Evolutionary conservation across 2,888 invertebrate species (phyloP).

Genomic region (Lithophane semibrunnea): DNA sequence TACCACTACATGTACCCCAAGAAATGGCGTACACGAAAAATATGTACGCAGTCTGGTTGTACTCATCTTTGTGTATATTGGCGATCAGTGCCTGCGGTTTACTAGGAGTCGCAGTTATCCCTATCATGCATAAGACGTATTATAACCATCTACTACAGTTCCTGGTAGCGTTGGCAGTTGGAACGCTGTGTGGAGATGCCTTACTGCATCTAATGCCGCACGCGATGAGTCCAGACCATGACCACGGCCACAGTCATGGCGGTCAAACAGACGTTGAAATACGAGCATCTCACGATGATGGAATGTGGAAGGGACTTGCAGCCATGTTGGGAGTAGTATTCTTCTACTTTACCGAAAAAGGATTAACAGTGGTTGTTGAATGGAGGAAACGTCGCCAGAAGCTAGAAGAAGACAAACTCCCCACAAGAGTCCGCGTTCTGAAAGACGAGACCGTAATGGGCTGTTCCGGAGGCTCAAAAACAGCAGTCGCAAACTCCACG

Average conservation of each 20-base stretch:
- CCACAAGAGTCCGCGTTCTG: slow-evolving; percentile 93
- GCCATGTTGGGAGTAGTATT: slow-evolving; percentile 95
- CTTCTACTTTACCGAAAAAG: slow-evolving; percentile 97
- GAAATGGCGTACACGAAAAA: slow-evolving; percentile 79
- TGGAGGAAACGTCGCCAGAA: slow-evolving; percentile 94
- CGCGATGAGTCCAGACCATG: slow-evolving; percentile 90
- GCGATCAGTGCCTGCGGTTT: slow-evolving; percentile 97
- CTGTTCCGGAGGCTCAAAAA: slow-evolving; percentile 81
- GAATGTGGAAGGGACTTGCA: slow-evolving; percentile 96
- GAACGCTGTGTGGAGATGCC: slow-evolving; percentile 97
- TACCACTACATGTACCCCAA: slow-evolving; percentile 42
- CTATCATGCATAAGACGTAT: slow-evolving; percentile 96
- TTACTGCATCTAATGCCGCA: slow-evolving; percentile 97
- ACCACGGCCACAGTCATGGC: slow-evolving; percentile 72
- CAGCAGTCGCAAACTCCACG: slow-evolving; percentile 84
- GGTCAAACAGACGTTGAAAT: slow-evolving; percentile 64
- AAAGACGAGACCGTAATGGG: slow-evolving; percentile 91
- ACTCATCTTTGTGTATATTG: slow-evolving; percentile 94
- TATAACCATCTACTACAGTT: slow-evolving; percentile 97
- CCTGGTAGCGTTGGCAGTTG: slow-evolving; percentile 97
- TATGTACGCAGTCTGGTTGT: slow-evolving; percentile 94
- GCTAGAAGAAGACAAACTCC: slow-evolving; percentile 91
- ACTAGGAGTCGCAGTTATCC: slow-evolving; percentile 96
- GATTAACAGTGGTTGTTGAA: slow-evolving; percentile 94
- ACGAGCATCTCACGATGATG: slow-evolving; percentile 90